These are phyloP conservation scores for Pogonomyrmex californicus DNA, from an alignment of 1,140 invertebrate species.

Conservation along the genomic window DNA sequence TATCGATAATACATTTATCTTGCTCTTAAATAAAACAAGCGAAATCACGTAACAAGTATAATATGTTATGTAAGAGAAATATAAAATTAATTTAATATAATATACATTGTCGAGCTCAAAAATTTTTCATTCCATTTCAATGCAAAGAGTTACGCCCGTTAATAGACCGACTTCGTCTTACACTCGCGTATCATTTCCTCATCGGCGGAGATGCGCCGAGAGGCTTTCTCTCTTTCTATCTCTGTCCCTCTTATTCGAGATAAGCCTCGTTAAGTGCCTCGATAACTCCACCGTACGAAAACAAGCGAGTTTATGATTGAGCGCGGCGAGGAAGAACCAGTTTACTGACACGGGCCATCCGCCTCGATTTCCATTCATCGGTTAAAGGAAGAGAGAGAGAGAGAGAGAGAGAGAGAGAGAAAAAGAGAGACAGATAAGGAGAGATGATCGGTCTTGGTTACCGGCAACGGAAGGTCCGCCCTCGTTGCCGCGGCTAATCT, in stretches of 20 bases:
- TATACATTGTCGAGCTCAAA: not conserved
- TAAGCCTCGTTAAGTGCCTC: slow-evolving; percentile 58
- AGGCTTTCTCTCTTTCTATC: not conserved
- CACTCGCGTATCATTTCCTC: not conserved
- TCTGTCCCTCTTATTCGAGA: slow-evolving; percentile 19
- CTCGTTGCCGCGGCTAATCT: slow-evolving; percentile 61
- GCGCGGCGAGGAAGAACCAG: slow-evolving; percentile 58
- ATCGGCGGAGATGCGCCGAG: not conserved
- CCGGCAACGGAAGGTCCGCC: slow-evolving; percentile 55
- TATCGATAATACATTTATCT: not conserved
- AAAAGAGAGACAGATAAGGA: slow-evolving; percentile 14
- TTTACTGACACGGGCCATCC: slow-evolving; percentile 59
- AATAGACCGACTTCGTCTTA: not conserved
- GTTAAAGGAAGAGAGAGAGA: slow-evolving; percentile 14
- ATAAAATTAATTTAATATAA: not conserved
- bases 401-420: not conserved
- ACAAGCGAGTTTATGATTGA: slow-evolving; percentile 55
- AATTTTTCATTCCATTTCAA: not conserved
- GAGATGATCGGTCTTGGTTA: slow-evolving; percentile 59
- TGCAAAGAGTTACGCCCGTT: not conserved
- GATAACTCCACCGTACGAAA: slow-evolving; percentile 53
- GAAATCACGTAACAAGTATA: not conserved
- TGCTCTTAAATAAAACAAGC: not conserved
- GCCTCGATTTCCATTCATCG: slow-evolving; percentile 63
- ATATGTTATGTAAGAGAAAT: not conserved